phyloP scores from a whole-genome alignment of 53 echinoderm and acorn worm species.

The Echinarachnius parma region DNA sequence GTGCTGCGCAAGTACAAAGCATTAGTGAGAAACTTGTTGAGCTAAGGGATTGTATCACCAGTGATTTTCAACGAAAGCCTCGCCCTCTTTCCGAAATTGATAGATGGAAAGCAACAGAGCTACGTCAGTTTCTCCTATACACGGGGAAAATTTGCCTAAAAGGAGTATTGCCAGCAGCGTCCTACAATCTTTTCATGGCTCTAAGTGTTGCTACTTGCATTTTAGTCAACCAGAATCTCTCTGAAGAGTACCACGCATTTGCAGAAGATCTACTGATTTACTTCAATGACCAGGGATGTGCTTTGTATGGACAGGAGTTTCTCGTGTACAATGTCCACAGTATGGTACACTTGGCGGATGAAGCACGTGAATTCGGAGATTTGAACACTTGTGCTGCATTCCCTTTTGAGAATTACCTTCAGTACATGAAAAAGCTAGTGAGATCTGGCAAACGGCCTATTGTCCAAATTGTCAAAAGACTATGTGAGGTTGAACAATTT shows the following conservation, averaged over 20 bases:
- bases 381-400: slow-evolving; percentile 61
- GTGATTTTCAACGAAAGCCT: slow-evolving; percentile 60
- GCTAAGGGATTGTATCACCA: slow-evolving; percentile 27
- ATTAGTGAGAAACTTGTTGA: slow-evolving; percentile 39
- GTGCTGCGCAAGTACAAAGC: slow-evolving; percentile 14
- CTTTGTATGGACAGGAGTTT: slow-evolving; percentile 64
- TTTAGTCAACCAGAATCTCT: slow-evolving; percentile 34
- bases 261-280: slow-evolving; percentile 53
- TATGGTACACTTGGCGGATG: slow-evolving; percentile 70
- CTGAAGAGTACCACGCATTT: slow-evolving; percentile 37
- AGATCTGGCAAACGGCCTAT: slow-evolving; percentile 60
- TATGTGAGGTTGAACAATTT: slow-evolving; percentile 49
- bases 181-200: slow-evolving; percentile 61
- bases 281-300: slow-evolving; percentile 54
- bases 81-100: slow-evolving; percentile 53
- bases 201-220: slow-evolving; percentile 59
- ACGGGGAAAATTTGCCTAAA: slow-evolving; percentile 60
- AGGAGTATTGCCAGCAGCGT: slow-evolving; percentile 35
- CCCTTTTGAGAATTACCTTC: slow-evolving; percentile 68
- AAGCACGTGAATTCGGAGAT: slow-evolving; percentile 48
- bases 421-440: slow-evolving; percentile 57
- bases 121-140: slow-evolving; percentile 57
- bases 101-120: slow-evolving; percentile 73
- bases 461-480: slow-evolving; percentile 54
- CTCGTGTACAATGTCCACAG: slow-evolving; percentile 74